Conservation (phyloP, 2,888 invertebrate species). For the Subacronicta megacephala region DNA sequence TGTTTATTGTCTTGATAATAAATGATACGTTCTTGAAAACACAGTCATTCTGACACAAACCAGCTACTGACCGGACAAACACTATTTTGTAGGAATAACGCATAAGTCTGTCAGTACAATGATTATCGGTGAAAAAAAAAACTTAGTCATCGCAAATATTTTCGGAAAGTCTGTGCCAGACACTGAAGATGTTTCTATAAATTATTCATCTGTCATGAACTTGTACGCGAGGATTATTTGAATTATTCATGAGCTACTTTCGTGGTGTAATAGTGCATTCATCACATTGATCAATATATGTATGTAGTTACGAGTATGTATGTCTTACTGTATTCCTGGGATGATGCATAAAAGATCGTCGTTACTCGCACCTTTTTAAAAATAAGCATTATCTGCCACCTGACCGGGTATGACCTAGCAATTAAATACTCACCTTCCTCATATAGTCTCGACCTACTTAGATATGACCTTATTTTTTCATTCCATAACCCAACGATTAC, state of each 20-base stretch:
- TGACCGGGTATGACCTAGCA: too few species aligned
- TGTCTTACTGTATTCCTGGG: too few species aligned
- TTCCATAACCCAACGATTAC: neutral
- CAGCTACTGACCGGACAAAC: slow-evolving; percentile 8
- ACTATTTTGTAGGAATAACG: slow-evolving; percentile 9
- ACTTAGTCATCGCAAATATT: slow-evolving; percentile 26
- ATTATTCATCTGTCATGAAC: slow-evolving; percentile 12
- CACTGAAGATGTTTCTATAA: neutral
- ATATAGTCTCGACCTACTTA: too few species aligned
- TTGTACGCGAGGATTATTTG: too few species aligned
- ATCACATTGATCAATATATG: neutral
- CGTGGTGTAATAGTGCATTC: neutral
- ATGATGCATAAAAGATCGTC: too few species aligned
- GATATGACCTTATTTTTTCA: too few species aligned
- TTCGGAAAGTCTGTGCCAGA: slow-evolving; percentile 12
- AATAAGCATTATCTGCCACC: too few species aligned
- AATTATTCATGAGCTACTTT: slow-evolving; percentile 1
- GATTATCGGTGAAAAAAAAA: slow-evolving; percentile 18
- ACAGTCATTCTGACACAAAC: slow-evolving; percentile 12
- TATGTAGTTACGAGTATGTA: neutral
- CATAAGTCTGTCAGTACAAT: slow-evolving; percentile 2
- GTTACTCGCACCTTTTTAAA: too few species aligned
- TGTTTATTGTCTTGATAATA: slow-evolving; percentile 29
- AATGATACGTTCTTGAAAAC: slow-evolving; percentile 32
- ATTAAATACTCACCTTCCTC: too few species aligned